These are phyloP conservation scores for Microchirus variegatus DNA, from an alignment of 2,797 vertebrate genomes.

Conservation along the genomic window DNA sequence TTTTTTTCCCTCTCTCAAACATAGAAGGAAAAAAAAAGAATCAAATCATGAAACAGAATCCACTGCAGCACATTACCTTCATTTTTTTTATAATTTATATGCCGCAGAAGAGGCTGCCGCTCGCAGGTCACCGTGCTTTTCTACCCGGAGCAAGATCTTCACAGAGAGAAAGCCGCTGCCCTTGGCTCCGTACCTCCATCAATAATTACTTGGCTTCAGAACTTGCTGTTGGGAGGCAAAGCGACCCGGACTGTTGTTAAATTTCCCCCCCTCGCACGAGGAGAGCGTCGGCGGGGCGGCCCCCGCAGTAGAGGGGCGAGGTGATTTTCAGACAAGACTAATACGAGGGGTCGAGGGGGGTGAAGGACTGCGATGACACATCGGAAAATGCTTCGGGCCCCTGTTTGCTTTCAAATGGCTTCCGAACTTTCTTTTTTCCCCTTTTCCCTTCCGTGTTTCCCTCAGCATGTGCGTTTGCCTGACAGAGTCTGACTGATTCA, in stretches of 20 bases:
- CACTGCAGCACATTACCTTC: slow-evolving; percentile 4
- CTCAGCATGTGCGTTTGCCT: no score
- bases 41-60: slow-evolving; percentile 1
- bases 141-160: slow-evolving; percentile 16
- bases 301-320: slow-evolving; percentile 33
- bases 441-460: no score
- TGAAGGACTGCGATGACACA: slow-evolving; percentile 63
- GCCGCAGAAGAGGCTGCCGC: slow-evolving; percentile 17
- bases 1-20: no score
- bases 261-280: slow-evolving; percentile 39
- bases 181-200: slow-evolving; percentile 52
- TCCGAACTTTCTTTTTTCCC: slow-evolving; percentile 4
- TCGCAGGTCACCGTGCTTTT: slow-evolving; percentile 19
- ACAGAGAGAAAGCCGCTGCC: slow-evolving; percentile 30
- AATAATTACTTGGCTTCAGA: slow-evolving; percentile 52
- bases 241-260: slow-evolving; percentile 31
- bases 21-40: no score
- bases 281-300: slow-evolving; percentile 31
- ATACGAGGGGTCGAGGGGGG: slow-evolving; percentile 44
- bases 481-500: slow-evolving; percentile 16
- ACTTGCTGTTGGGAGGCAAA: slow-evolving; percentile 25
- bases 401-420: slow-evolving; percentile 38
- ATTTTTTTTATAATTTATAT: slow-evolving; percentile 9
- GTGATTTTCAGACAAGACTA: slow-evolving; percentile 59
- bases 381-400: slow-evolving; percentile 35